These are phyloP conservation scores for Alces alces DNA, from an alignment of 2,113 vertebrate species.

Conservation along the genomic window DNA sequence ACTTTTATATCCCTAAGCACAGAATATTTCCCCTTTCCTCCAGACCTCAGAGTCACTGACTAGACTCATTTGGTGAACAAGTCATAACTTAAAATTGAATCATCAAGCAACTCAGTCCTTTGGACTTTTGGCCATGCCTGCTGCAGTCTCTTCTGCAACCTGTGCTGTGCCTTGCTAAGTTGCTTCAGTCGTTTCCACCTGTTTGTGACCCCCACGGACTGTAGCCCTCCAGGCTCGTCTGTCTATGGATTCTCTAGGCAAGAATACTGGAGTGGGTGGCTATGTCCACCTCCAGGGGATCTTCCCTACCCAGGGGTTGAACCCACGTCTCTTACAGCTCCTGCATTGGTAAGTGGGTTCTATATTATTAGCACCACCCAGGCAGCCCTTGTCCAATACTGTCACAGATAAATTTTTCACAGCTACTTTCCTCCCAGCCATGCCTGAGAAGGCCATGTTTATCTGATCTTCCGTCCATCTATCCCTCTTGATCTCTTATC, in stretches of 20 bases:
- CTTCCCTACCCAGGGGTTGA: background rate
- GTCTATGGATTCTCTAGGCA: background rate
- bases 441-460: background rate
- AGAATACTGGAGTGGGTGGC: background rate
- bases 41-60: background rate
- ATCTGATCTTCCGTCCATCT: background rate
- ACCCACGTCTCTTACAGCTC: background rate
- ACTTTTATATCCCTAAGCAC: background rate
- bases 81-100: background rate
- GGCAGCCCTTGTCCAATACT: background rate
- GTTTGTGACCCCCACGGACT: background rate
- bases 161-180: background rate
- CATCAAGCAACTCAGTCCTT: background rate
- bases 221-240: background rate
- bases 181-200: fast-evolving
- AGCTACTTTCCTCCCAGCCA: background rate
- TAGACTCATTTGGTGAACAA: background rate
- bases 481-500: background rate
- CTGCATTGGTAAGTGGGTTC: background rate
- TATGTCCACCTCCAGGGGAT: background rate
- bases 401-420: background rate
- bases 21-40: background rate
- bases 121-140: background rate
- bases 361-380: too few species aligned
- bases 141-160: too few species aligned